Percentiles rank a stretch among this genome's conserved stretches.
Conservation (phyloP, 64 coral and sea anemone species). For the Astreopora myriophthalma region DNA sequence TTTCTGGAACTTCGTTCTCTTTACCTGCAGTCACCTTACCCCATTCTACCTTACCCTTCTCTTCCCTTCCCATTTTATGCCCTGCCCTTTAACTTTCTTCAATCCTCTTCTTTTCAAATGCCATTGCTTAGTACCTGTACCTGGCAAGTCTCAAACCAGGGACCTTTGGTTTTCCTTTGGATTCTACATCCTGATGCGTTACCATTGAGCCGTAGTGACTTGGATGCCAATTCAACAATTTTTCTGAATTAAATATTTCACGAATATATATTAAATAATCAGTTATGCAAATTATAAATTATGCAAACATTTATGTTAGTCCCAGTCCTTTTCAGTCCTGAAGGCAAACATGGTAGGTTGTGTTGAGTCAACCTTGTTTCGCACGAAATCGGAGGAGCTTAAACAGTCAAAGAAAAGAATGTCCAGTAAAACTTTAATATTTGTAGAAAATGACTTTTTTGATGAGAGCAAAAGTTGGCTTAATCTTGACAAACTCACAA, state of each 20-base stretch:
- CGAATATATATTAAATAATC: neutral
- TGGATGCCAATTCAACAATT: neutral
- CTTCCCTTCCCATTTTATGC: neutral
- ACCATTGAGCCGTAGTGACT: neutral
- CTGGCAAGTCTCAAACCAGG: neutral
- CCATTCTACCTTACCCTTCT: too few relatives aligned
- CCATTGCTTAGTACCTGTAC: too few relatives aligned
- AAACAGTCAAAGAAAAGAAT: constrained; percentile 1
- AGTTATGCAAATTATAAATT: neutral
- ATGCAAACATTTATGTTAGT: neutral
- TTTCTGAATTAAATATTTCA: neutral
- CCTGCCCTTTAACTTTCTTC: neutral
- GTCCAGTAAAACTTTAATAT: neutral
- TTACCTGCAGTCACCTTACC: neutral
- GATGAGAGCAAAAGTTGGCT: neutral
- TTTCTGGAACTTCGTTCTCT: neutral
- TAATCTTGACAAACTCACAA: neutral
- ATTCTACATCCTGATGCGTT: neutral
- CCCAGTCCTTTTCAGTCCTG: neutral
- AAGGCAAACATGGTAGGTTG: neutral
- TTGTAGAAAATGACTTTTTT: neutral
- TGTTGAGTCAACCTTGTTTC: neutral
- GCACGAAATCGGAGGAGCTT: neutral
- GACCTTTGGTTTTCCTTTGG: neutral
- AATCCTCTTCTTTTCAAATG: neutral